These are phyloP conservation scores for Agrilus cyanescens DNA, from an alignment of 2,888 invertebrate genomes.

Conservation along the genomic window DNA sequence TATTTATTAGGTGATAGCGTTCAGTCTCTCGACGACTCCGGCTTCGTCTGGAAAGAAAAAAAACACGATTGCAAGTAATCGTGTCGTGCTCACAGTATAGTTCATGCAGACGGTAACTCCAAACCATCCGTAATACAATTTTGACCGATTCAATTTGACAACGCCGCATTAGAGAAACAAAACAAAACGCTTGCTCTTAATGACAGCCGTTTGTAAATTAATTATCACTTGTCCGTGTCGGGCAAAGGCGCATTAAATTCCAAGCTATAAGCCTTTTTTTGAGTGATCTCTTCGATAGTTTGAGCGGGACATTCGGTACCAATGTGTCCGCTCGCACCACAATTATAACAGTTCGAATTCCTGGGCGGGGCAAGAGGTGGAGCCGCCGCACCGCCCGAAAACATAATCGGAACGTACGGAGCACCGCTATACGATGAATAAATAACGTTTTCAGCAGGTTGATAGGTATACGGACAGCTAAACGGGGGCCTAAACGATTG, in stretches of 20 bases:
- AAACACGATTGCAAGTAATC: too few species aligned
- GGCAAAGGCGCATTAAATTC: conserved; percentile 40
- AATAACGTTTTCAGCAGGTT: conserved; percentile 42
- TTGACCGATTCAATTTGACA: too few species aligned
- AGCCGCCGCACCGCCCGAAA: conserved; percentile 30
- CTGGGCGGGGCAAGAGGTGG: conserved; percentile 45
- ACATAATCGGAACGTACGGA: conserved; percentile 28
- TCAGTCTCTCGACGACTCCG: too few species aligned
- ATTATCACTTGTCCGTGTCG: conserved; percentile 21
- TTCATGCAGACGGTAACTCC: too few species aligned
- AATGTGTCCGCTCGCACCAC: conserved; percentile 73
- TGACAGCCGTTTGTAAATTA: too few species aligned
- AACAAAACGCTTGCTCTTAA: too few species aligned
- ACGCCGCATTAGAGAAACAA: too few species aligned
- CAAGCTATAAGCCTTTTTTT: conserved; percentile 55
- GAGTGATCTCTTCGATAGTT: conserved; percentile 85
- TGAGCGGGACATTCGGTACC: conserved; percentile 83
- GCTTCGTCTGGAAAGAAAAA: too few species aligned
- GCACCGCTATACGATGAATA: conserved; percentile 18
- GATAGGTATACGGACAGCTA: conserved; percentile 36
- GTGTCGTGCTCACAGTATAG: too few species aligned
- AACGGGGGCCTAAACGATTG: conserved; percentile 29
- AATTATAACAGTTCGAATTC: conserved; percentile 76
- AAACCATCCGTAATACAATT: too few species aligned
- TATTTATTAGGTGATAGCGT: too few species aligned